Evolutionary conservation across 1,140 invertebrate genomes (phyloP).

Genomic region (Drosophila oshimai): DNA sequence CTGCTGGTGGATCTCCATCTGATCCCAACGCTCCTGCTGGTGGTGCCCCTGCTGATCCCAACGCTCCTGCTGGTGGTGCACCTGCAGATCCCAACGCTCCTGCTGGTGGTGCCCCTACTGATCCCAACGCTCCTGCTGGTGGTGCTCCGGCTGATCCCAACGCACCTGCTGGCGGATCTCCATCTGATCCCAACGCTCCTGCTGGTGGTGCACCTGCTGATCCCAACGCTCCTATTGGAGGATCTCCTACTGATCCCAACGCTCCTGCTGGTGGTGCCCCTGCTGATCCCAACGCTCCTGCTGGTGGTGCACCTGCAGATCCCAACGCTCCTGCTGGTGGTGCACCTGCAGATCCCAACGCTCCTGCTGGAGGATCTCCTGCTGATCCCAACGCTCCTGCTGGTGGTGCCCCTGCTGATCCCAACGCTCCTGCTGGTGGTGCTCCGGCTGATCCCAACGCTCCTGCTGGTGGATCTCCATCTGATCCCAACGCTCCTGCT

Average conservation of each 20-base stretch:
- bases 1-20: background rate
- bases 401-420: background rate
- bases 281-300: slow-evolving; percentile 7
- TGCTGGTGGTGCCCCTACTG: background rate
- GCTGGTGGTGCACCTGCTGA: background rate
- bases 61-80: background rate
- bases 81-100: slow-evolving; percentile 10
- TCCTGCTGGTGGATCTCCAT: background rate
- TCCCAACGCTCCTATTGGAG: slow-evolving; percentile 1
- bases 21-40: background rate
- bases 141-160: background rate
- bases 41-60: slow-evolving; percentile 1
- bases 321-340: background rate
- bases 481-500: background rate
- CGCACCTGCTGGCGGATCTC: background rate
- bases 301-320: too few species aligned
- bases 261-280: background rate
- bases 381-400: background rate
- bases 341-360: slow-evolving; percentile 10
- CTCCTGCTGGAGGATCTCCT: slow-evolving; percentile 11
- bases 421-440: background rate
- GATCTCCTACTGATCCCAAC: background rate
- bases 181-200: slow-evolving; percentile 6
- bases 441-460: slow-evolving; percentile 5
- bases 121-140: background rate